Evolutionary conservation across 2,888 invertebrate species (phyloP).

Genomic region (Emmelina monodactyla): DNA sequence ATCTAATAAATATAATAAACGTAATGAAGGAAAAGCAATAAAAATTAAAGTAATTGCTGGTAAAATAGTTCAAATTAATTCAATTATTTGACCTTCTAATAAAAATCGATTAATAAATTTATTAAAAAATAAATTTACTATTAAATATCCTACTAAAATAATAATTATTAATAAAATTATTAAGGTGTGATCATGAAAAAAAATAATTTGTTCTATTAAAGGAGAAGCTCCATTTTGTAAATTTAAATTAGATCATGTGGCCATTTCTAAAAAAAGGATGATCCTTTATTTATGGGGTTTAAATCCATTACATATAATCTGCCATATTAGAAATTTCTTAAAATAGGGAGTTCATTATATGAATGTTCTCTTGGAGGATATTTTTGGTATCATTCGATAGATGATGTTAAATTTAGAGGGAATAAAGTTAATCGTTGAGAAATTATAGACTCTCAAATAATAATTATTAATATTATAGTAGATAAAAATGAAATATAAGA

Average conservation of each 20-base stretch:
- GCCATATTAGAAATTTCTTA: slow-evolving; percentile 71
- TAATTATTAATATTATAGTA: slow-evolving; percentile 66
- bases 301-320: slow-evolving; percentile 67
- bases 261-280: slow-evolving; percentile 69
- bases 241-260: slow-evolving; percentile 64
- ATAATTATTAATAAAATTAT: slow-evolving; percentile 70
- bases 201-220: slow-evolving; percentile 72
- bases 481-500: slow-evolving; percentile 68
- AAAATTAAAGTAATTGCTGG: slow-evolving; percentile 69
- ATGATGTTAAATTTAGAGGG: slow-evolving; percentile 54
- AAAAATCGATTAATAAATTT: slow-evolving; percentile 64
- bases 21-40: slow-evolving; percentile 69
- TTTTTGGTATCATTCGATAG: slow-evolving; percentile 70
- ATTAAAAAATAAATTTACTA: slow-evolving; percentile 63
- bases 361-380: slow-evolving; percentile 66
- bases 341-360: slow-evolving; percentile 65
- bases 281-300: slow-evolving; percentile 72
- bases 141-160: slow-evolving; percentile 64
- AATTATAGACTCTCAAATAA: slow-evolving; percentile 69
- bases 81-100: slow-evolving; percentile 68
- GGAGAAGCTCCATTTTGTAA: slow-evolving; percentile 70
- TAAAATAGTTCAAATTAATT: slow-evolving; percentile 71
- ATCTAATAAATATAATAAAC: slow-evolving; percentile 68
- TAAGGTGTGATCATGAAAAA: slow-evolving; percentile 70
- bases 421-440: slow-evolving; percentile 58